A percentile compares a stretch with the other conserved stretches of the same genome.
Conservation (phyloP, 1,140 invertebrate species). For the Drosophila obscura region DNA sequence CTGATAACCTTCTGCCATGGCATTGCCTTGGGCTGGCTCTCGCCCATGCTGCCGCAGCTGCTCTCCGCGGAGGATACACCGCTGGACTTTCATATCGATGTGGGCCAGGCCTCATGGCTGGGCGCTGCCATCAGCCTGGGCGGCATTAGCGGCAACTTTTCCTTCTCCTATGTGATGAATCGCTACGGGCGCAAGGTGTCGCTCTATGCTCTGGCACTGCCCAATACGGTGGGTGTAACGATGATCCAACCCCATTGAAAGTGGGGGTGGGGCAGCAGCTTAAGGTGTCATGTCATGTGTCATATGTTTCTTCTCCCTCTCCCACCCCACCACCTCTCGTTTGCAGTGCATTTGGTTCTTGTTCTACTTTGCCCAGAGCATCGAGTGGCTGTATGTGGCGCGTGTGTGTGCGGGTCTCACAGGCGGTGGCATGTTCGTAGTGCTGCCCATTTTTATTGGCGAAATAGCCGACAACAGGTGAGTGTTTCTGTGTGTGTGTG, state of each 20-base stretch:
- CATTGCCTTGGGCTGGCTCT: conserved; percentile 84
- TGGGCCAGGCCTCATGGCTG: conserved; percentile 78
- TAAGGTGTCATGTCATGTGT: background rate
- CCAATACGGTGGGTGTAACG: conserved; percentile 68
- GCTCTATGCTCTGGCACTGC: conserved; percentile 67
- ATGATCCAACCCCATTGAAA: too few species aligned
- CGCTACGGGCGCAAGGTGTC: conserved; percentile 79
- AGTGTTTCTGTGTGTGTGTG: conserved; percentile 16
- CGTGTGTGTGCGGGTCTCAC: conserved; percentile 82
- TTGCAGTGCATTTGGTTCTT: conserved; percentile 70
- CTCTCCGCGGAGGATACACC: conserved; percentile 71
- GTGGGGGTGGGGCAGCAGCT: too few species aligned
- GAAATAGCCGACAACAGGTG: conserved; percentile 81
- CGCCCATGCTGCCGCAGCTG: conserved; percentile 82
- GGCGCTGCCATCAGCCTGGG: conserved; percentile 76
- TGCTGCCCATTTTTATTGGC: conserved; percentile 75
- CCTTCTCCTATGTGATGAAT: conserved; percentile 79
- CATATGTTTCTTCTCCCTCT: too few species aligned
- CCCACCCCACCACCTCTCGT: too few species aligned
- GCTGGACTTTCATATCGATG: conserved; percentile 61
- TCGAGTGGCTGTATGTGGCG: conserved; percentile 79
- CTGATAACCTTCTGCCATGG: conserved; percentile 84
- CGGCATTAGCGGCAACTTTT: conserved; percentile 70
- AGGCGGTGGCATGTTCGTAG: conserved; percentile 70
- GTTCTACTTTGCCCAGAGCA: conserved; percentile 67